Percentiles rank a stretch among this genome's conserved stretches.
These are phyloP conservation scores for Papilio xuthus DNA, from an alignment of 1,140 invertebrate genomes.

Conservation along the genomic window DNA sequence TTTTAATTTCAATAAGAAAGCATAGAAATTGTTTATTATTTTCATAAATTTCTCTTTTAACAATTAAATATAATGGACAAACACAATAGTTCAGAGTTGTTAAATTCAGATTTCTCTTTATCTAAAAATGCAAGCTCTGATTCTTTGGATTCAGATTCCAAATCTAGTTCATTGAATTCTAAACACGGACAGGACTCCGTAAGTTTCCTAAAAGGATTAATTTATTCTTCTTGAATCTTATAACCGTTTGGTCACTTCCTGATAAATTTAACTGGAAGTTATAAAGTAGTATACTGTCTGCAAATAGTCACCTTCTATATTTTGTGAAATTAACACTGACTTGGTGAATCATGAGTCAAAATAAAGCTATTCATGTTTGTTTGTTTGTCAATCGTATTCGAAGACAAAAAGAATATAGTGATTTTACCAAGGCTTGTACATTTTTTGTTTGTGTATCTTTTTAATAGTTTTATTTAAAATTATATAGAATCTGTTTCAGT, in stretches of 20 bases:
- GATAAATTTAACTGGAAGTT: slow-evolving; percentile 42
- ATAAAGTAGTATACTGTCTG: slow-evolving; percentile 2
- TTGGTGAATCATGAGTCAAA: slow-evolving; percentile 58
- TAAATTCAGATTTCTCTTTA: slow-evolving; percentile 76
- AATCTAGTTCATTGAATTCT: slow-evolving; percentile 91
- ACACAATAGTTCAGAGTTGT: slow-evolving; percentile 78
- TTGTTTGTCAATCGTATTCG: slow-evolving; percentile 70
- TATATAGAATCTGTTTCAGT: background rate
- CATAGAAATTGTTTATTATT: slow-evolving; percentile 1
- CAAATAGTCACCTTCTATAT: background rate
- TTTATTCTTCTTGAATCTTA: slow-evolving; percentile 74
- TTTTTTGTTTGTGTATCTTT: slow-evolving; percentile 23
- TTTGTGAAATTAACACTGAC: slow-evolving; percentile 34
- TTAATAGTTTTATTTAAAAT: too few relatives aligned
- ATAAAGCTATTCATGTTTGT: slow-evolving; percentile 66
- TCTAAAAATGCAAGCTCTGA: slow-evolving; percentile 87
- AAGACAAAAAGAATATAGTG: slow-evolving; percentile 55
- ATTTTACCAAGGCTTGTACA: slow-evolving; percentile 55
- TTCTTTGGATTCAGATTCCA: slow-evolving; percentile 88
- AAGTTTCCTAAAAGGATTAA: slow-evolving; percentile 83
- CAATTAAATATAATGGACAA: slow-evolving; percentile 70
- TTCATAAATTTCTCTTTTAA: slow-evolving; percentile 17
- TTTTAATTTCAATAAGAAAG: background rate
- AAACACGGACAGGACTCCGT: slow-evolving; percentile 90
- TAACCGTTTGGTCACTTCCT: slow-evolving; percentile 67